A percentile compares a stretch with the other conserved stretches of the same genome.
phyloP scores from a whole-genome alignment of 1,140 invertebrate genomes.

The Neodiprion virginianus region DNA sequence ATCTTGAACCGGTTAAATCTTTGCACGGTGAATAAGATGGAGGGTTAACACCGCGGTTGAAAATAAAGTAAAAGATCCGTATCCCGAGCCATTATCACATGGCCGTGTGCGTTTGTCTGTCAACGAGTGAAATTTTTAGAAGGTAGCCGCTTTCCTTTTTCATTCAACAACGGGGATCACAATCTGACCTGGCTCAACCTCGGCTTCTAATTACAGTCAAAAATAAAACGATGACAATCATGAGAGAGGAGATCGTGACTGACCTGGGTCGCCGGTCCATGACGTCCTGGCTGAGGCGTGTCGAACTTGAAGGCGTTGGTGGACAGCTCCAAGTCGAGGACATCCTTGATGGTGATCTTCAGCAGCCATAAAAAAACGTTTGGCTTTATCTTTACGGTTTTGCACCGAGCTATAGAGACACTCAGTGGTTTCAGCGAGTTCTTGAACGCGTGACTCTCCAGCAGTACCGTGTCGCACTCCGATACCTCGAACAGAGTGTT shows the following conservation, averaged over 20 bases:
- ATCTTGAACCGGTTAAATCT: too few relatives aligned
- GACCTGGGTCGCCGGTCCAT: constrained; percentile 68
- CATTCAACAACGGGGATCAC: not conserved
- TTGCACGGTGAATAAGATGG: too few relatives aligned
- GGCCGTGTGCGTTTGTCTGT: not conserved
- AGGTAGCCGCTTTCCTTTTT: not conserved
- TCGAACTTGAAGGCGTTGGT: constrained; percentile 70
- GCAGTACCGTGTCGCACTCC: constrained; percentile 61
- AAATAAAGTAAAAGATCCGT: too few relatives aligned
- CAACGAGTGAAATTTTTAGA: not conserved
- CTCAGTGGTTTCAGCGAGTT: constrained; percentile 67
- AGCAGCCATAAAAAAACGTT: constrained; percentile 71
- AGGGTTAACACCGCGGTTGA: too few relatives aligned
- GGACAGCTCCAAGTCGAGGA: constrained; percentile 62
- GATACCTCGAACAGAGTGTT: constrained; percentile 63
- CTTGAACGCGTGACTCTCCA: constrained; percentile 65
- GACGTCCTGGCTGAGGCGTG: constrained; percentile 58
- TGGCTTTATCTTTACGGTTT: constrained; percentile 65
- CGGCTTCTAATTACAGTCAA: constrained; percentile 5
- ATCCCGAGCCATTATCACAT: too few relatives aligned
- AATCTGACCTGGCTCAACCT: constrained; percentile 9
- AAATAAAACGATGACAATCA: not conserved
- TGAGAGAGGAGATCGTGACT: constrained; percentile 27
- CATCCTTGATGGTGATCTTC: constrained; percentile 65
- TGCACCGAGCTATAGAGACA: constrained; percentile 64